phyloP scores from a whole-genome alignment of 2,888 invertebrate species.

The Celastrina argiolus region DNA sequence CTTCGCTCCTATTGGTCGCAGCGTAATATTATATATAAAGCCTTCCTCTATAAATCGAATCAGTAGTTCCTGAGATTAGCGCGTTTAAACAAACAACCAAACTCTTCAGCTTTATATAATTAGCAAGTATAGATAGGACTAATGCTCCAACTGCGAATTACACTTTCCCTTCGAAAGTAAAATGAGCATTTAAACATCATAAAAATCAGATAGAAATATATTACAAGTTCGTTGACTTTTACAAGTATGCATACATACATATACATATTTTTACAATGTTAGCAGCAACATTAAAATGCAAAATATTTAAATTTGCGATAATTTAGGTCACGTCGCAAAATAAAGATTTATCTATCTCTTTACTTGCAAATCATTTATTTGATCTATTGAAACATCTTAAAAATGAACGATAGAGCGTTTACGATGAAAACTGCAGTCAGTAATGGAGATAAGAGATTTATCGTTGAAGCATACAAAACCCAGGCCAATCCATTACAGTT shows the following conservation, averaged over 20 bases:
- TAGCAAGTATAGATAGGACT: too few species aligned
- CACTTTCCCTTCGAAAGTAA: background rate
- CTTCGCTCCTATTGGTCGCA: too few species aligned
- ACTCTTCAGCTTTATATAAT: too few species aligned
- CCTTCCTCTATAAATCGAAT: too few species aligned
- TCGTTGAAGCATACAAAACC: background rate
- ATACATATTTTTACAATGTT: background rate
- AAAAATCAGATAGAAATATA: background rate
- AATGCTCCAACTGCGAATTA: background rate
- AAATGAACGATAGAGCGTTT: constrained; percentile 5
- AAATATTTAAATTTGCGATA: background rate
- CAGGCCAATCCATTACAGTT: background rate
- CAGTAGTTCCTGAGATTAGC: too few species aligned
- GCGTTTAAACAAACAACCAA: too few species aligned
- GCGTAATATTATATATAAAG: too few species aligned
- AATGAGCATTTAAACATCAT: background rate
- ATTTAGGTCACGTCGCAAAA: background rate
- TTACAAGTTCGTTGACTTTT: background rate
- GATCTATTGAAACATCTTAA: background rate
- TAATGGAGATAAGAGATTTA: constrained; percentile 11
- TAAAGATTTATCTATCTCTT: too few species aligned
- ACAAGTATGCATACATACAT: background rate
- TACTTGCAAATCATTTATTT: background rate
- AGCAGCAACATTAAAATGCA: background rate
- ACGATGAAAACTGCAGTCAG: background rate